Evolutionary conservation across 2,888 invertebrate species (phyloP).

Genomic region (Ornithoptera priamus): DNA sequence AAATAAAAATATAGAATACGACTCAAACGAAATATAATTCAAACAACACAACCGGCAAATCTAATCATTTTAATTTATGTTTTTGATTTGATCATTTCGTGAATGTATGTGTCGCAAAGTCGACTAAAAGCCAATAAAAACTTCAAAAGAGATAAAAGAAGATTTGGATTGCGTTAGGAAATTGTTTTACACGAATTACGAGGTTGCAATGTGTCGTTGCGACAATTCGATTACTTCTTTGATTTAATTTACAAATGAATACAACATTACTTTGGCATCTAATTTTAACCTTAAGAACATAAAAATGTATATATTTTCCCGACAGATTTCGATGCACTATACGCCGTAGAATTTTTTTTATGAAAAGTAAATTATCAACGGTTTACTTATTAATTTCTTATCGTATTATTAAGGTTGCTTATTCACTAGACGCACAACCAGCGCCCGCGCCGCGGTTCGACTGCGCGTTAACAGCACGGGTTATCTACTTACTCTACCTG

Average conservation of each 20-base stretch:
- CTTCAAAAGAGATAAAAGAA: constrained; percentile 18
- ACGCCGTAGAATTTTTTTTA: neutral
- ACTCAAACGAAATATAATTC: neutral
- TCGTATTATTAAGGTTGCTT: neutral
- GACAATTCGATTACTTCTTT: constrained; percentile 1
- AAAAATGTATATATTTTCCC: neutral
- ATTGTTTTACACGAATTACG: constrained; percentile 23
- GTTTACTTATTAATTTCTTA: too few relatives aligned
- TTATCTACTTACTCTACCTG: constrained; percentile 20
- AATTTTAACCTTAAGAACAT: too few relatives aligned
- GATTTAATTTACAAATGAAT: neutral
- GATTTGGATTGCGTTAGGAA: constrained; percentile 10
- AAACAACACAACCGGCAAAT: neutral
- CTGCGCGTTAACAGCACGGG: constrained; percentile 11
- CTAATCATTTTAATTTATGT: constrained; percentile 14
- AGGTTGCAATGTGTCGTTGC: constrained; percentile 6
- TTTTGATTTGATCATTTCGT: constrained; percentile 16
- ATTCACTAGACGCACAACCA: constrained; percentile 17
- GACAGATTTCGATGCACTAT: neutral
- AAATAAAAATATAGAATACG: neutral
- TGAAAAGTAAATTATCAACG: too few relatives aligned
- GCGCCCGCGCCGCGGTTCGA: constrained; percentile 25
- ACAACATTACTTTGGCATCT: too few relatives aligned
- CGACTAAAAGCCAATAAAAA: constrained; percentile 26
- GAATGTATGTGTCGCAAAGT: constrained; percentile 10